Percentiles rank a stretch among this genome's conserved stretches.
Conservation (phyloP, 1,140 invertebrate genomes). For the Chionoecetes opilio region DNA sequence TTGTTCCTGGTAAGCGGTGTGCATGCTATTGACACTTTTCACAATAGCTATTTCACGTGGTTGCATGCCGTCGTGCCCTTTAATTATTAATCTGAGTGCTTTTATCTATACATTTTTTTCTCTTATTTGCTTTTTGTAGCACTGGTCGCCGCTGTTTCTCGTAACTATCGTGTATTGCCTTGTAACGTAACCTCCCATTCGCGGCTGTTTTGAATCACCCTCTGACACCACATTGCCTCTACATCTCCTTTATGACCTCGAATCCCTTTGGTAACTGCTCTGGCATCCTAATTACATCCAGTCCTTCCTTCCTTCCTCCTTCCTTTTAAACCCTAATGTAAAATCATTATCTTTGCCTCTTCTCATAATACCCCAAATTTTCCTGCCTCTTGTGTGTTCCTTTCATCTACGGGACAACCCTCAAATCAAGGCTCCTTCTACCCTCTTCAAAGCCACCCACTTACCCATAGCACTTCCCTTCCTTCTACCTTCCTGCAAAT, state of each 20-base stretch:
- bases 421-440: neutral
- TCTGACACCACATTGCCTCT: conserved; percentile 27
- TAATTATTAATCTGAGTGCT: neutral
- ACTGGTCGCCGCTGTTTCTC: neutral
- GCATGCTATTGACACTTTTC: conserved; percentile 2
- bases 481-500: neutral
- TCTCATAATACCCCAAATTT: neutral
- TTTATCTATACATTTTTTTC: neutral
- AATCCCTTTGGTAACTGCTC: neutral
- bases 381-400: neutral
- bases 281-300: conserved; percentile 15
- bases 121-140: neutral
- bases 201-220: neutral
- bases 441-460: neutral
- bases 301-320: neutral
- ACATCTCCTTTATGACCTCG: neutral
- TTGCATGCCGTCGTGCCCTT: neutral
- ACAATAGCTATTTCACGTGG: neutral
- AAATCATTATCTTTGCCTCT: neutral
- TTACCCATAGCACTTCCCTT: neutral
- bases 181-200: neutral
- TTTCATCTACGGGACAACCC: neutral
- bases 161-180: neutral
- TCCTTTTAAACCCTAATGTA: neutral
- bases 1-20: neutral